Conservation (phyloP, 2,888 invertebrate genomes). For the Drosophila ezoana region DNA sequence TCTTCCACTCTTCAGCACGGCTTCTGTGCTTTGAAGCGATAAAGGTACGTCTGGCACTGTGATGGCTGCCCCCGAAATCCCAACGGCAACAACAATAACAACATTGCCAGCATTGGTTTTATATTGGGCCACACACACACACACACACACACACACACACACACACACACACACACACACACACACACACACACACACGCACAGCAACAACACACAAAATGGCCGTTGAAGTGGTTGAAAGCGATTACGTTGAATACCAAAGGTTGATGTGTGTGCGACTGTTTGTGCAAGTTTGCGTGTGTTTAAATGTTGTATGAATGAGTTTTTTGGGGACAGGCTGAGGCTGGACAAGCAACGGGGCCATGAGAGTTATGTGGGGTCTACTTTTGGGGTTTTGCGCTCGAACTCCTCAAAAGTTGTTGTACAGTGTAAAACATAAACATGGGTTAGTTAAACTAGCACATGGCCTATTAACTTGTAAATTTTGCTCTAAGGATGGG, state of each 20-base stretch:
- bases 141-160: constrained; percentile 12
- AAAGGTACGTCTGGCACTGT: constrained; percentile 69
- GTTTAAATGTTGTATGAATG: constrained; percentile 79
- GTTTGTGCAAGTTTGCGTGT: constrained; percentile 20
- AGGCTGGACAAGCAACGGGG: constrained; percentile 24
- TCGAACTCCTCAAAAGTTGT: constrained; percentile 58
- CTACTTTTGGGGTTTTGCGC: constrained; percentile 49
- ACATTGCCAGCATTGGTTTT: constrained; percentile 50
- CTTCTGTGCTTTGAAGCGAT: constrained; percentile 81
- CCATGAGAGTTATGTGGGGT: constrained; percentile 49
- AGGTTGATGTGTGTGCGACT: constrained; percentile 60
- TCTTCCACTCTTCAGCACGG: constrained; percentile 83
- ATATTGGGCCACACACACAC: constrained; percentile 55
- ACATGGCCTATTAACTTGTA: constrained; percentile 61
- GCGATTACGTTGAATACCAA: constrained; percentile 78
- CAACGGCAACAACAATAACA: constrained; percentile 53
- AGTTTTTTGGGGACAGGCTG: constrained; percentile 60
- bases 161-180: constrained; percentile 27
- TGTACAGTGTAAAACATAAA: constrained; percentile 61
- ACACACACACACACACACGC: constrained; percentile 7
- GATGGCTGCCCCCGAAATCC: constrained; percentile 61
- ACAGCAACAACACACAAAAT: constrained; percentile 55
- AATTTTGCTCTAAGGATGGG: constrained; percentile 14
- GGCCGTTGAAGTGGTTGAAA: constrained; percentile 79
- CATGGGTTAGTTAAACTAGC: constrained; percentile 65